phyloP scores from a whole-genome alignment of 2,797 vertebrate species.

The Chelmon rostratus region DNA sequence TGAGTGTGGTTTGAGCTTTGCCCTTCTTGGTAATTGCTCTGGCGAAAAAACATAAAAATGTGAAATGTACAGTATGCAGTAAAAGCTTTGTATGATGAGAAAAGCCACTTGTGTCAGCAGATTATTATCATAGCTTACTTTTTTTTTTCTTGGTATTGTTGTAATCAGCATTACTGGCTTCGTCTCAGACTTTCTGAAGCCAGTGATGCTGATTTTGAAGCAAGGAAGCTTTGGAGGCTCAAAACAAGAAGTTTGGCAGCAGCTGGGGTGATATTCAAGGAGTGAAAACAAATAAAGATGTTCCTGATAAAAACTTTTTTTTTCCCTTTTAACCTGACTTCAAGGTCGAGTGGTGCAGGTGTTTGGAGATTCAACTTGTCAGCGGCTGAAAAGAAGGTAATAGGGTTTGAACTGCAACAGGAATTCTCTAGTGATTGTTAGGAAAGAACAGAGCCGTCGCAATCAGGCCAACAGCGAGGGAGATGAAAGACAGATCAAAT shows the following conservation, averaged over 20 bases:
- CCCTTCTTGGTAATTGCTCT: conserved; percentile 47
- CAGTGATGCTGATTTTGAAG: not conserved
- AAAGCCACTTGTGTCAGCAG: conserved; percentile 22
- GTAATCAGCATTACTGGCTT: too few species aligned
- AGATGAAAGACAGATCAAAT: conserved; percentile 38
- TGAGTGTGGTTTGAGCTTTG: conserved; percentile 54
- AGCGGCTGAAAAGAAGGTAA: conserved; percentile 2
- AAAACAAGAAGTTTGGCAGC: not conserved
- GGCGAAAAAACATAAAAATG: conserved; percentile 26
- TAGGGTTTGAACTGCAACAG: not conserved
- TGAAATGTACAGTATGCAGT: conserved; percentile 43
- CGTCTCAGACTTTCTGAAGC: not conserved
- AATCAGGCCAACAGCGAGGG: conserved; percentile 23
- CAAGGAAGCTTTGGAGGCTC: not conserved
- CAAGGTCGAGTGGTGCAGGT: not conserved
- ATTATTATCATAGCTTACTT: conserved; percentile 16
- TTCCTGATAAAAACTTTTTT: not conserved
- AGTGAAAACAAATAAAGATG: conserved; percentile 8
- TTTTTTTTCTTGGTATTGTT: conserved; percentile 1
- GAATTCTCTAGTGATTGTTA: conserved; percentile 22
- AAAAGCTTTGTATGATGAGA: conserved; percentile 18
- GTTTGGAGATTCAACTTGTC: not conserved
- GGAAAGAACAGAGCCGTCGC: conserved; percentile 13
- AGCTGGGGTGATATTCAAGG: not conserved
- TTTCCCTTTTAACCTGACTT: conserved; percentile 7